Conservation (phyloP, 1,140 invertebrate genomes). For the Monochamus saltuarius region DNA sequence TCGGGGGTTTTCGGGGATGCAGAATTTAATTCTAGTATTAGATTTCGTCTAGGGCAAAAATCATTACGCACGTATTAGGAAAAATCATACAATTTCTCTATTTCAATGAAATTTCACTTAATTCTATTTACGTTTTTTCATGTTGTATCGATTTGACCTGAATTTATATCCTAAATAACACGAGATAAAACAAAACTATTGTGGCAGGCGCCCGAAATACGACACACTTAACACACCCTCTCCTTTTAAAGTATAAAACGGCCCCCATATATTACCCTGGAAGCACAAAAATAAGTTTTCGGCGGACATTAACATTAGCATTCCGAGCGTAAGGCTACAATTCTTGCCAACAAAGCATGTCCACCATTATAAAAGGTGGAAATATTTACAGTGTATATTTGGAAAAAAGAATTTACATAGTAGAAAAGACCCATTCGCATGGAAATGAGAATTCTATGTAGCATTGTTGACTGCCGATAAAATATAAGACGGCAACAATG, state of each 20-base stretch:
- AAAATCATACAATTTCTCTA: constrained; percentile 1
- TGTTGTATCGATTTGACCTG: too few species aligned
- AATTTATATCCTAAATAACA: too few species aligned
- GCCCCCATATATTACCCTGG: constrained; percentile 4
- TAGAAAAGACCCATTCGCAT: constrained; percentile 48
- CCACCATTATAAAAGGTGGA: constrained; percentile 41
- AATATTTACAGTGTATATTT: constrained; percentile 45
- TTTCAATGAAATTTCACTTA: neutral
- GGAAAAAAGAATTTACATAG: constrained; percentile 48
- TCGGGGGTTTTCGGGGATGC: too few species aligned
- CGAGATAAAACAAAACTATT: too few species aligned
- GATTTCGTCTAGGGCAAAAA: too few species aligned
- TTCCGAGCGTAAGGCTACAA: constrained; percentile 25
- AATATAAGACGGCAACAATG: constrained; percentile 51
- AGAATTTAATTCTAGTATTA: too few species aligned
- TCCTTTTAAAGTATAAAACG: constrained; percentile 14
- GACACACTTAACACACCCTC: too few species aligned
- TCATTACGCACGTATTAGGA: too few species aligned
- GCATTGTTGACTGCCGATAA: constrained; percentile 47
- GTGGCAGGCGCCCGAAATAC: too few species aligned
- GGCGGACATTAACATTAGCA: constrained; percentile 21
- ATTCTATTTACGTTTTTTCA: neutral
- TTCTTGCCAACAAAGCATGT: constrained; percentile 36
- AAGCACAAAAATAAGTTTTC: constrained; percentile 16
- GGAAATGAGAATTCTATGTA: constrained; percentile 47